Conservation (phyloP, 2,888 invertebrate species). For the Caenorhabditis sp. region DNA sequence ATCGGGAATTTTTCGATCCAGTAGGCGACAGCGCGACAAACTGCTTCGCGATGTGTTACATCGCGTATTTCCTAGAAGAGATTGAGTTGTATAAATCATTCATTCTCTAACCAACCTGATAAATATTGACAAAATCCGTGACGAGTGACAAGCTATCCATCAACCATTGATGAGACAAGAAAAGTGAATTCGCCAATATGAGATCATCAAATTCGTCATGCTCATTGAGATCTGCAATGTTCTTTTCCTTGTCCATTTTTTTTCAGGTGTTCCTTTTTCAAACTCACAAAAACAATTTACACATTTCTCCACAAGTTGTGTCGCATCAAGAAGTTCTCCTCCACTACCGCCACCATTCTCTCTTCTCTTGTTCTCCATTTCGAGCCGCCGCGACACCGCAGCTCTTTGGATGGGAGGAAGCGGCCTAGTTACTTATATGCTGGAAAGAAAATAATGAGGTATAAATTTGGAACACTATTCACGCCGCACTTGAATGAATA, state of each 20-base stretch:
- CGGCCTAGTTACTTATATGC: background rate
- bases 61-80: conserved; percentile 41
- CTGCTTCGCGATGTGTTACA: conserved; percentile 32
- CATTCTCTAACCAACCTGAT: conserved; percentile 44
- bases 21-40: conserved; percentile 72
- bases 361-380: background rate
- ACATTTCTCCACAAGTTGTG: conserved; percentile 31
- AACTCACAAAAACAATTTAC: conserved; percentile 34
- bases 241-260: too few species aligned
- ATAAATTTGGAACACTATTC: background rate
- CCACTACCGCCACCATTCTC: too few species aligned
- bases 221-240: conserved; percentile 19
- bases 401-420: too few species aligned
- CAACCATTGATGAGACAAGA: conserved; percentile 74
- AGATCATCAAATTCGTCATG: conserved; percentile 23
- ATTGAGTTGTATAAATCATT: background rate
- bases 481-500: too few species aligned
- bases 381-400: background rate
- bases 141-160: conserved; percentile 72
- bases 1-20: conserved; percentile 76
- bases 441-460: conserved; percentile 6
- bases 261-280: too few species aligned
- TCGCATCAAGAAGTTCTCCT: conserved; percentile 16
- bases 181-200: conserved; percentile 72
- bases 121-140: conserved; percentile 59